Evolutionary conservation across 2,113 vertebrate genomes (phyloP), one percentile per base, ranked within the genome.

Genomic region (Nycticryphes semicollaris): DNA sequence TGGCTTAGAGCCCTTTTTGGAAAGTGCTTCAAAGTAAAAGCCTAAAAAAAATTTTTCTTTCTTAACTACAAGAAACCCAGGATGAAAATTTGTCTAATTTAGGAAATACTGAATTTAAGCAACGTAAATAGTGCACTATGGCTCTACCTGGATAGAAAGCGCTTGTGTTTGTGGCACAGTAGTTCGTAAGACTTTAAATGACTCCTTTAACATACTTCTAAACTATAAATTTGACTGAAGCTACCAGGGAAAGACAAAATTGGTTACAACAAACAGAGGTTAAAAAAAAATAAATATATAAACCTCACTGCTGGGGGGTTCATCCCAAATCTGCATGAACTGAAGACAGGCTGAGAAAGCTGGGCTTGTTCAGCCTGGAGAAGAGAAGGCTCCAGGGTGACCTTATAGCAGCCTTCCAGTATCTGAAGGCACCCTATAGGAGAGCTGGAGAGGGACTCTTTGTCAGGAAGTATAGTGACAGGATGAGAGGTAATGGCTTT

Each of bases 81-180:
- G 31, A 23, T 80, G 20, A 47, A 1, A 1, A 70, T 33, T 10
- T 64, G 2, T 17, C 11, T 25, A 4, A 56, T 23, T 43, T 25
- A 12, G 19, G 14, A 86, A 80, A 76, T 2, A 0, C 7, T 7
- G 15, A 31, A 59, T 76, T 50, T 56, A 27, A 77, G 7, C 5
- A 47, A 1, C 4, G 4, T 13, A 7, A 47, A 37, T 17, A 13
- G 4, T 50, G 3, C 48, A 22, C 33, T 43, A 6, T 4, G 6
- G 35, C 23, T 84, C 48, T 30, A 8, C 20, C 24, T 35, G 21
- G 18, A 69, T 35, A 3, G 2, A 51, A 7, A 54, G 16, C 3
- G 50, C 48, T 74, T 85, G 10, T 25, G 12, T 35, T 30, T 7
- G 5, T n/a, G 35, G n/a, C 28, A 25, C 35, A 16, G 25, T 2